A percentile compares a stretch with the other conserved stretches of the same genome.
phyloP scores from a whole-genome alignment of 1,140 invertebrate species.

The Tribolium castaneum region DNA sequence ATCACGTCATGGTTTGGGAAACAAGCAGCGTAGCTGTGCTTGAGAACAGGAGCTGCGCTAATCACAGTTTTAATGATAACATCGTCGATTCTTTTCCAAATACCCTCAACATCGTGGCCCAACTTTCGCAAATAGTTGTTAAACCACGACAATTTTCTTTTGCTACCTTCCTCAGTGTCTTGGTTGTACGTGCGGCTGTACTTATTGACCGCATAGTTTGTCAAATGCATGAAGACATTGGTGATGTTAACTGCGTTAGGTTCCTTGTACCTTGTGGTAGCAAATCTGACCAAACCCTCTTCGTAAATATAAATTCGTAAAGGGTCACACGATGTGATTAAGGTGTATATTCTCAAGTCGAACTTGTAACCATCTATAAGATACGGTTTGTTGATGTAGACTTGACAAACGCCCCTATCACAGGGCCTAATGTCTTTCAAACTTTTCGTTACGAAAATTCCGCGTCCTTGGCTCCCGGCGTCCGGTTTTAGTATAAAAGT shows the following conservation, averaged over 20 bases:
- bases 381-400: conserved; percentile 80
- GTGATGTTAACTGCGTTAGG: conserved; percentile 81
- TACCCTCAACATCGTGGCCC: conserved; percentile 77
- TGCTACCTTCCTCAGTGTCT: conserved; percentile 84
- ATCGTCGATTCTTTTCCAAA: conserved; percentile 89
- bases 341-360: conserved; percentile 93
- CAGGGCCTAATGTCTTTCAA: conserved; percentile 81
- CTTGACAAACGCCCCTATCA: conserved; percentile 87
- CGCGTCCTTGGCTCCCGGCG: conserved; percentile 85
- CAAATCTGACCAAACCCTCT: conserved; percentile 93
- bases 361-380: conserved; percentile 98
- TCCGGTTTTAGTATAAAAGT: conserved; percentile 93
- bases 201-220: conserved; percentile 97
- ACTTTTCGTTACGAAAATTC: conserved; percentile 84
- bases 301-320: conserved; percentile 94
- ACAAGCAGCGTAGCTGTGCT: conserved; percentile 88
- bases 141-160: conserved; percentile 85
- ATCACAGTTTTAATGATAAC: conserved; percentile 91
- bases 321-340: conserved; percentile 95
- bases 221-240: conserved; percentile 96
- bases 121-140: conserved; percentile 78
- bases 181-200: conserved; percentile 82
- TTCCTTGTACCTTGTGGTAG: conserved; percentile 85
- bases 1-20: conserved; percentile 87
- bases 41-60: conserved; percentile 84